phyloP scores from a whole-genome alignment of 2,113 vertebrate genomes.

The Dermatemys mawii region DNA sequence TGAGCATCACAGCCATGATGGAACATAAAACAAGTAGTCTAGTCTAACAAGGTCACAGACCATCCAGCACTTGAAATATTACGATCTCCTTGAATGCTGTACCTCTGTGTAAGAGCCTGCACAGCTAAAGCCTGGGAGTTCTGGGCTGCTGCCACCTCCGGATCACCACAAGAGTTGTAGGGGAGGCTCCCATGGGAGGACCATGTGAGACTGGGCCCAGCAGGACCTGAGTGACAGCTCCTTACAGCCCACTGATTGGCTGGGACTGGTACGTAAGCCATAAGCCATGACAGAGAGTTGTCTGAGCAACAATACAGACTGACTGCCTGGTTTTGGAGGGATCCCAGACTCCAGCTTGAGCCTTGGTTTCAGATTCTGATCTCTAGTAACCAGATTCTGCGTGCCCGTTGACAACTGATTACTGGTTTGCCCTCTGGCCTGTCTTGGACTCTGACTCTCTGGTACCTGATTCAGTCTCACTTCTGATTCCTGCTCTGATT shows the following conservation, averaged over 20 bases:
- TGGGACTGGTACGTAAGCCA: too few species aligned
- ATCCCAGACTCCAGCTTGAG: too few species aligned
- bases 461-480: background rate
- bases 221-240: background rate
- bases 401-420: background rate
- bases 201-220: background rate
- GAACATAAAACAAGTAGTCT: background rate
- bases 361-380: too few species aligned
- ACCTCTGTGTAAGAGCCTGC: background rate
- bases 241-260: background rate
- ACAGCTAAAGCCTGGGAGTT: background rate
- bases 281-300: background rate
- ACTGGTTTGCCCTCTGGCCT: background rate
- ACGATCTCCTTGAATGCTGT: background rate
- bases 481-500: background rate
- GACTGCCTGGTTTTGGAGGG: background rate
- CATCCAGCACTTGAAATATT: background rate
- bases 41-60: background rate
- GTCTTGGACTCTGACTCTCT: background rate
- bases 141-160: background rate
- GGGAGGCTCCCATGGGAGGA: background rate
- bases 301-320: background rate
- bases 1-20: background rate
- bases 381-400: too few species aligned
- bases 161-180: background rate